A percentile compares a stretch with the other conserved stretches of the same genome.
Evolutionary conservation across 2,888 invertebrate genomes (phyloP).

Genomic region (Smittia aterrima): DNA sequence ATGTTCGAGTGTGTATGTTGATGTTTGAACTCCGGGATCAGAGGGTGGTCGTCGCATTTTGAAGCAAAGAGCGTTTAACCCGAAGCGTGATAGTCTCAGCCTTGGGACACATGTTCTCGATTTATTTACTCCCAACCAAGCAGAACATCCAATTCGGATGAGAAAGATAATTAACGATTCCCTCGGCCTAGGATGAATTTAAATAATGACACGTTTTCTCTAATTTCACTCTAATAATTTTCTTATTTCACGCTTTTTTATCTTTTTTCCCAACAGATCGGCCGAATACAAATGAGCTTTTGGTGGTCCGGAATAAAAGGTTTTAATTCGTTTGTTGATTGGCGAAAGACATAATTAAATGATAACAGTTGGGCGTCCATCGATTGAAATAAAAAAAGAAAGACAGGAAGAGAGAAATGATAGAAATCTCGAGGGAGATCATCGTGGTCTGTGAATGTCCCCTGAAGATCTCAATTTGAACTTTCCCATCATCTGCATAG

Average conservation of each 20-base stretch:
- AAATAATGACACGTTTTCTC: constrained; percentile 29
- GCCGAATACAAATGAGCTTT: constrained; percentile 10
- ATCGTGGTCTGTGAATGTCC: too few species aligned
- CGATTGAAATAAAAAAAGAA: background rate
- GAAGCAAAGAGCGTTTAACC: constrained; percentile 34
- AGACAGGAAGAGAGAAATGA: background rate
- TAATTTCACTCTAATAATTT: constrained; percentile 24
- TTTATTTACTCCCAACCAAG: background rate
- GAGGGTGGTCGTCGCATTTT: constrained; percentile 34
- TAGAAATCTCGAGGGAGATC: too few species aligned
- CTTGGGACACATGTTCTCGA: constrained; percentile 36
- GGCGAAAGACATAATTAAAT: constrained; percentile 35
- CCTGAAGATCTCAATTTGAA: too few species aligned
- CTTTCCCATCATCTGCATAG: background rate
- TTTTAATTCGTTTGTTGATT: background rate
- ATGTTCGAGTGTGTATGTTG: too few species aligned
- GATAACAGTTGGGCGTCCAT: constrained; percentile 39
- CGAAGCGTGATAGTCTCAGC: background rate
- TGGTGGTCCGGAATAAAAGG: constrained; percentile 35
- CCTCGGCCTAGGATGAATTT: too few species aligned
- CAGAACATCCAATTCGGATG: background rate
- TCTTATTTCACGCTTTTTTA: constrained; percentile 41
- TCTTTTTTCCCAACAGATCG: constrained; percentile 12
- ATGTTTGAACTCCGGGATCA: background rate
- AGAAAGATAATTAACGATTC: background rate